Percentiles rank a stretch among this genome's conserved stretches.
Conservation (phyloP, 2,797 vertebrate genomes). For the Thunnus albacares region DNA sequence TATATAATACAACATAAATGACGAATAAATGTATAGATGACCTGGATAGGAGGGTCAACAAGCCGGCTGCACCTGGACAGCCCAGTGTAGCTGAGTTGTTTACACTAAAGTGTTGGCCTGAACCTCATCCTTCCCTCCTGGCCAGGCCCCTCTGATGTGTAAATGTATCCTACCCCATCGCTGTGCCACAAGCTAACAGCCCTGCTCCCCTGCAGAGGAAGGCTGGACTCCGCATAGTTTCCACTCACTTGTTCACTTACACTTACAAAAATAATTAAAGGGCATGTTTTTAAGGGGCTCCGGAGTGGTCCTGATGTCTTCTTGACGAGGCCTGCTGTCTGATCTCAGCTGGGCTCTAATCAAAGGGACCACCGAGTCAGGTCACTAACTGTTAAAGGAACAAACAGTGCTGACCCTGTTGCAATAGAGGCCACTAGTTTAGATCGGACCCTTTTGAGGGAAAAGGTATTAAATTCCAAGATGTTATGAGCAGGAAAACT, state of each 20-base stretch:
- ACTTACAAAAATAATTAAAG: constrained; percentile 85
- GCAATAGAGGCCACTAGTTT: constrained; percentile 56
- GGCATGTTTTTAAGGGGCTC: constrained; percentile 75
- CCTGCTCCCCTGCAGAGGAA: constrained; percentile 65
- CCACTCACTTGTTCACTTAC: constrained; percentile 81
- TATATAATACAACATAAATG: not conserved
- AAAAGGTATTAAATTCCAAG: constrained; percentile 30
- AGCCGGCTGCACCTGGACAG: constrained; percentile 32
- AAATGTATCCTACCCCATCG: constrained; percentile 64
- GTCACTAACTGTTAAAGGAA: constrained; percentile 59
- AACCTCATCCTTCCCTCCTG: constrained; percentile 57
- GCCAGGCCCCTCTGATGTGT: constrained; percentile 65
- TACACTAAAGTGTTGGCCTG: constrained; percentile 7
- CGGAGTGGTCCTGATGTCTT: constrained; percentile 75
- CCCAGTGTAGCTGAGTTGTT: not conserved
- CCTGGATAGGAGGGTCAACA: not conserved
- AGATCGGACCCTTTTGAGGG: constrained; percentile 26
- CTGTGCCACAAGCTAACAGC: constrained; percentile 53
- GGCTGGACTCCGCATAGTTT: constrained; percentile 83
- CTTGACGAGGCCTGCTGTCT: constrained; percentile 65
- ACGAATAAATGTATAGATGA: constrained; percentile 4
- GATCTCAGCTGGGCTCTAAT: constrained; percentile 78
- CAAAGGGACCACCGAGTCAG: constrained; percentile 72
- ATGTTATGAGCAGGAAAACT: constrained; percentile 33
- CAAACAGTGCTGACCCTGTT: constrained; percentile 61